phyloP scores from a whole-genome alignment of 2,888 invertebrate species.

The Synergus itoensis region DNA sequence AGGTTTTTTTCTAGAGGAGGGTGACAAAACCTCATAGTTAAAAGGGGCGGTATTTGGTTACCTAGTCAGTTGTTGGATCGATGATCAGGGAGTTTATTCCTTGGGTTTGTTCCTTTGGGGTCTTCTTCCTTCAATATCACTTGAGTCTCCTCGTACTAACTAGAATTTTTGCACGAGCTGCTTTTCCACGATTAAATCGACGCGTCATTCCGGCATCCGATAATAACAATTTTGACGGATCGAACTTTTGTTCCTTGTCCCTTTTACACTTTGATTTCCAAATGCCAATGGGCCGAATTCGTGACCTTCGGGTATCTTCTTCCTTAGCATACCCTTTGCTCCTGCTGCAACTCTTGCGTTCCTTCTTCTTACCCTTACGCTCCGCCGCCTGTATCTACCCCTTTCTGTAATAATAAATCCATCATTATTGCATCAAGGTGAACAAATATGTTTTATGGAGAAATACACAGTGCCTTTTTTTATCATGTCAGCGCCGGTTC shows the following conservation, averaged over 20 bases:
- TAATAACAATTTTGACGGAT: conserved; percentile 41
- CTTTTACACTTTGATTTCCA: conserved; percentile 44
- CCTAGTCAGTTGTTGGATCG: conserved; percentile 46
- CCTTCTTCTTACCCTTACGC: conserved; percentile 48
- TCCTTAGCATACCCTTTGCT: conserved; percentile 66
- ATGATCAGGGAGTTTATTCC: conserved; percentile 24
- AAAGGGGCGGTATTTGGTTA: conserved; percentile 33
- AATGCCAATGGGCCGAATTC: conserved; percentile 55
- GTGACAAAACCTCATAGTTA: conserved; percentile 1
- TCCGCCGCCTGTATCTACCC: conserved; percentile 13
- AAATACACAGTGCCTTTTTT: conserved; percentile 5
- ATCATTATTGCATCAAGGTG: background rate
- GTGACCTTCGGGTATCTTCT: conserved; percentile 51
- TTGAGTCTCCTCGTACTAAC: conserved; percentile 54
- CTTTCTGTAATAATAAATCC: conserved; percentile 1
- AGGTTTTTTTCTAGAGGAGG: background rate
- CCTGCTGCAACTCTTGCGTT: conserved; percentile 47
- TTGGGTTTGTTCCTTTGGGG: background rate
- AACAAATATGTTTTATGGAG: background rate
- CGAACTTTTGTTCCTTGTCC: conserved; percentile 44
- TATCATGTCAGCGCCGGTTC: background rate
- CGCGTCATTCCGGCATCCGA: conserved; percentile 66
- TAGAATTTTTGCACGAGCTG: conserved; percentile 55
- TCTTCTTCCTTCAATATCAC: conserved; percentile 54
- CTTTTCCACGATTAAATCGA: conserved; percentile 57